phyloP scores from a whole-genome alignment of 2,797 vertebrate genomes.

The Erpetoichthys calabaricus region DNA sequence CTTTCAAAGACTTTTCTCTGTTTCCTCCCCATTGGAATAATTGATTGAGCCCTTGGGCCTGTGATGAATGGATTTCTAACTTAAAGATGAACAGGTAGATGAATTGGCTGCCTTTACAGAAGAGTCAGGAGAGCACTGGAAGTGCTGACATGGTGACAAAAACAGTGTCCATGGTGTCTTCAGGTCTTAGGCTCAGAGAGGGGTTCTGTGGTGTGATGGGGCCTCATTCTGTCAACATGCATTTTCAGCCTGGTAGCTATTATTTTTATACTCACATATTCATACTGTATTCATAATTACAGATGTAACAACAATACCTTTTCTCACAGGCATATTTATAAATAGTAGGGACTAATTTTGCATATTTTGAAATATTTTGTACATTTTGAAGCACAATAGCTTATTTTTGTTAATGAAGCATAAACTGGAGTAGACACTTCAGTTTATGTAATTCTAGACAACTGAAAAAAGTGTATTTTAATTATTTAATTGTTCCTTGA shows the following conservation, averaged over 20 bases:
- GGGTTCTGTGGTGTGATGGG: slow-evolving; percentile 21
- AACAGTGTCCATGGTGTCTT: slow-evolving; percentile 48
- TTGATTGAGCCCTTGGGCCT: slow-evolving; percentile 55
- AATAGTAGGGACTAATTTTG: too few species aligned
- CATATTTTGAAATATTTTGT: too few species aligned
- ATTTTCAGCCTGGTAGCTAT: slow-evolving; percentile 27
- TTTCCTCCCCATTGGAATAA: slow-evolving; percentile 48
- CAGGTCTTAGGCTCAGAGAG: slow-evolving; percentile 37
- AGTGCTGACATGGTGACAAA: slow-evolving; percentile 65
- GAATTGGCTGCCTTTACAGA: slow-evolving; percentile 44
- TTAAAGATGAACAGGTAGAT: slow-evolving; percentile 60
- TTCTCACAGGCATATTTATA: too few species aligned
- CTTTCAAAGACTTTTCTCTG: slow-evolving; percentile 50
- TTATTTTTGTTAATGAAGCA: too few species aligned
- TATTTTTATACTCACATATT: slow-evolving; percentile 15
- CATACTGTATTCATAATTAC: too few species aligned
- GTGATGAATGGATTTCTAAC: slow-evolving; percentile 53
- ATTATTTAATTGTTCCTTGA: too few species aligned
- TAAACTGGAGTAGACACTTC: too few species aligned
- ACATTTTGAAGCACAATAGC: too few species aligned
- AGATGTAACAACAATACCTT: too few species aligned
- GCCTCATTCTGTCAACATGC: slow-evolving; percentile 5
- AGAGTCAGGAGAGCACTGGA: slow-evolving; percentile 32
- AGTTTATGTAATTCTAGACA: too few species aligned
- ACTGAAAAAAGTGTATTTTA: too few species aligned